Base-by-base conservation (phyloP, 2,888 invertebrate species). In the Leucophora obtusa region DNA sequence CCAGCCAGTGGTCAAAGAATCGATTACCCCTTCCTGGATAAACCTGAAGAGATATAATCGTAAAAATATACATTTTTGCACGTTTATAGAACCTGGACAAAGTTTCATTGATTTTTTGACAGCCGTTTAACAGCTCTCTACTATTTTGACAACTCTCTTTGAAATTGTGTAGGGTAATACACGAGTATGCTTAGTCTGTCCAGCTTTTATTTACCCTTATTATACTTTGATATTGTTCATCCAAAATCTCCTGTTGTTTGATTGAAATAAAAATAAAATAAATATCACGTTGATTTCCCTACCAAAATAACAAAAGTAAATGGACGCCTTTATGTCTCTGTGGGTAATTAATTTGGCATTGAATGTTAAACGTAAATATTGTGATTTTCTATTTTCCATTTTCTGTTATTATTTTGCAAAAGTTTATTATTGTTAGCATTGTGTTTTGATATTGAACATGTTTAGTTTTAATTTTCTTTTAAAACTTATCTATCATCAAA, bases 311-410 rank as follows among this genome's bases (percentile, higher is more conserved):
- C 54, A 38, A 18, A 62, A 56, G 43, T 28, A 72, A n/a, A n/a
- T n/a, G n/a, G n/a, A n/a, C 21, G 21, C 58, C 9, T 58, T 58
- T 35, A 21, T 65, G 38, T 24, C 51, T 73, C 50, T 65, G 56
- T 65, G 65, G 73, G 43, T 63, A 72, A 72, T 72, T 72, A 72
- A 62, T 54, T 63, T 68, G 66, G 43, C 56, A 68, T 68, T 68
- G 66, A 68, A 56, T 38, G 11, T 24, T 10, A 8, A 47, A 15
- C 15, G 60, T 21, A 24, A 62, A 43, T 24, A 62, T 35, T 58
- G 28, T 47, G 21, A 21, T 43, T 28, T 28, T 28, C 6, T 47
- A 24, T 24, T 38, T 11, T 11, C 2, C 38, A 1, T 28, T 28
- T 1, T 4, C 6, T 28, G 7, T 28, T 28, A 4, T 35, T 58